Evolutionary conservation across 2,888 invertebrate genomes (phyloP).

Genomic region (Frankliniella intonsa): DNA sequence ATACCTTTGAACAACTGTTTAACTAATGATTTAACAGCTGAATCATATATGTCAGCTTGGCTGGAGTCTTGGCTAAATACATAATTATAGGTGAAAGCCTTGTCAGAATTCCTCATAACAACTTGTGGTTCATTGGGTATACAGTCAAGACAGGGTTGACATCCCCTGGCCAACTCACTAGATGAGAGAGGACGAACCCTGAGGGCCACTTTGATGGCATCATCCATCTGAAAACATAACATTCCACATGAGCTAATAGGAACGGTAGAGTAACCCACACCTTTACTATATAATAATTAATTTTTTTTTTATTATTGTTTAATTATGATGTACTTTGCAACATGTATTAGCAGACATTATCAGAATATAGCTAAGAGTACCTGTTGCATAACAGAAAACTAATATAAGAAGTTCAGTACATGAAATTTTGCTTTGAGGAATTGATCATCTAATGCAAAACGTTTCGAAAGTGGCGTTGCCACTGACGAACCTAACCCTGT

Average conservation of each 20-base stretch:
- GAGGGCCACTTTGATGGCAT: constrained; percentile 72
- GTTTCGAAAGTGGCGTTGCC: too few relatives aligned
- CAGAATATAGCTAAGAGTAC: neutral
- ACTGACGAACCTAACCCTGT: too few relatives aligned
- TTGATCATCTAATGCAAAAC: too few relatives aligned
- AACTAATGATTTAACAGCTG: constrained; percentile 66
- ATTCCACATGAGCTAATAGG: neutral
- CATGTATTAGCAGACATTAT: neutral
- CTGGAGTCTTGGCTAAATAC: constrained; percentile 66
- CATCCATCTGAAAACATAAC: constrained; percentile 37
- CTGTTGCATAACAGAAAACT: too few relatives aligned
- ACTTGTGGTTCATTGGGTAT: constrained; percentile 64
- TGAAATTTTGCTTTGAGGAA: too few relatives aligned
- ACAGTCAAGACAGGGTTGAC: constrained; percentile 66
- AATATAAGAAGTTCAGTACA: too few relatives aligned
- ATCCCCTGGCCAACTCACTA: constrained; percentile 68
- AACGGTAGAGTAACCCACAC: neutral
- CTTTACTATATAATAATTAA: too few relatives aligned
- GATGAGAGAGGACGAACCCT: constrained; percentile 74
- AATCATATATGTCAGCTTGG: constrained; percentile 69
- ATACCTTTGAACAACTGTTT: constrained; percentile 72
- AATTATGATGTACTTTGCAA: neutral
- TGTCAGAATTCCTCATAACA: constrained; percentile 58
- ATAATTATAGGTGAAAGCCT: constrained; percentile 78
- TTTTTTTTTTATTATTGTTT: too few relatives aligned